Base-by-base conservation (phyloP, 1,140 invertebrate genomes). In the Spodoptera litura region DNA sequence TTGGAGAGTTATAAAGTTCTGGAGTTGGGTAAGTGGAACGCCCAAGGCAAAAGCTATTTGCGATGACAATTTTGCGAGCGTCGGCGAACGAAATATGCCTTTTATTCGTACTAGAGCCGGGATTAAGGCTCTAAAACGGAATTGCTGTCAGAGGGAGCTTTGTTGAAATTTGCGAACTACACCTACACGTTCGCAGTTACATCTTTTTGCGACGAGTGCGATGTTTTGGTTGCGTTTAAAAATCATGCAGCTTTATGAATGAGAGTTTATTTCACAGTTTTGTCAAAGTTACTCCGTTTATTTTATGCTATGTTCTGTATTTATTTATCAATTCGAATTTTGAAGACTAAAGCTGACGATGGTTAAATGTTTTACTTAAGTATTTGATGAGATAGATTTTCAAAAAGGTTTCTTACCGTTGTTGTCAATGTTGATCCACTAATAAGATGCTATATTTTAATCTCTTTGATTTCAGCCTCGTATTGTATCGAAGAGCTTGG, bases 31-130 rank as follows among this genome's bases (percentile, higher is more conserved):
- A 55, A 59, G 70, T 81, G 73, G 31, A 35, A 83, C 66, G 92
- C 93, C 88, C 78, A 64, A 68, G 92, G 93, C 91, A 77, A 93
- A 93, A 94, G 92, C 93, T 93, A 94, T 94, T 94, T 93, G 91
- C 89, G 93, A 93, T 94, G 93, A 94, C 93, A 93, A 94, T 94
- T 94, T 93, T 86, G 93, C 87, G 88, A 92, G 89, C 90, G 87
- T 88, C 88, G 88, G 85, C 83, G 89, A 89, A 91, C 90, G 92
- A 92, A 94, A 93, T 93, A 94, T 94, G 93, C 89, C 92, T 93
- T 94, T 94, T 93, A 93, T 94, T 90, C 91, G 88, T 86, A 91
- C 83, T 88, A 87, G 88, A 90, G 89, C 85, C 87, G 91, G 92
- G 90, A 94, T 93, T 93, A 93, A 91, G 88, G 88, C 88, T 88